Evolutionary conservation across 2,888 invertebrate species (phyloP).

Genomic region (Dynastes tityus): DNA sequence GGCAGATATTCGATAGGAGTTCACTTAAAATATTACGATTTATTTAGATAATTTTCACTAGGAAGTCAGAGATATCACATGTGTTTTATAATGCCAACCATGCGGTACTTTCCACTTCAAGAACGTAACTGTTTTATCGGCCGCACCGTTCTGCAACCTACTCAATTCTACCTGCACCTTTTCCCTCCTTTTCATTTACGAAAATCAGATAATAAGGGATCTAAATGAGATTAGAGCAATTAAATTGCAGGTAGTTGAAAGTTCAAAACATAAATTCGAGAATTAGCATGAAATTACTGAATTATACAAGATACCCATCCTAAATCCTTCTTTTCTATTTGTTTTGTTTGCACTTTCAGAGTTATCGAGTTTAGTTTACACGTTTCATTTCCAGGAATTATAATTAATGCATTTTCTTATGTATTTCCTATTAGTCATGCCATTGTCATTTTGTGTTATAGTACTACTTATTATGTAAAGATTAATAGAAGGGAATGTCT

Average conservation of each 20-base stretch:
- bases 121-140: conserved; percentile 48
- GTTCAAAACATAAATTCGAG: not conserved
- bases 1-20: not conserved
- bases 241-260: not conserved
- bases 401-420: not conserved
- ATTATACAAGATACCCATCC: not conserved
- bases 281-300: not conserved
- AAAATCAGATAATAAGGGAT: not conserved
- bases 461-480: no score
- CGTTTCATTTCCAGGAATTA: not conserved
- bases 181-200: conserved; percentile 18
- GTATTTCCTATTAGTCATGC: no score
- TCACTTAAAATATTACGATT: conserved; percentile 24
- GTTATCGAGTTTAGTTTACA: no score
- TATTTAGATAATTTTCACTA: conserved; percentile 43
- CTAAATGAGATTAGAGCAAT: not conserved
- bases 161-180: not conserved
- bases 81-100: conserved; percentile 51
- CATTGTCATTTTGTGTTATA: no score
- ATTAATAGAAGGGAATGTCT: no score
- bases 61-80: conserved; percentile 48
- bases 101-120: conserved; percentile 47
- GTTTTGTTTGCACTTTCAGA: no score
- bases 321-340: no score
- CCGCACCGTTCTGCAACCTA: conserved; percentile 16